Conservation (phyloP, 2,888 invertebrate species). For the Dyspetes luteomarginatus region DNA sequence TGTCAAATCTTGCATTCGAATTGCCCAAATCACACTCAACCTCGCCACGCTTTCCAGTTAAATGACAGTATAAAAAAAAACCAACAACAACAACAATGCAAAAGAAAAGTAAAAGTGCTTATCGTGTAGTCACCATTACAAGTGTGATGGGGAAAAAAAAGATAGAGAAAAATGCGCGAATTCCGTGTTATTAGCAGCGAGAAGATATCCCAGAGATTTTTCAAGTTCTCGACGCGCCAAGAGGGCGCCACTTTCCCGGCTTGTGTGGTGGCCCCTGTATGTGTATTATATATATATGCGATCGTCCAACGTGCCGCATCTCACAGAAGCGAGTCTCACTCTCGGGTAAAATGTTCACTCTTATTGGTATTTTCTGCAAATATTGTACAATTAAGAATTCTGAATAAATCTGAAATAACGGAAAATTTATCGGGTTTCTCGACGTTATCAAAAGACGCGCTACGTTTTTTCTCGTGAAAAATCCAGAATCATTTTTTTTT, state of each 20-base stretch:
- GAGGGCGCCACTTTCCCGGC: conserved; percentile 26
- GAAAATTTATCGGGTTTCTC: neutral
- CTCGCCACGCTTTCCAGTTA: neutral
- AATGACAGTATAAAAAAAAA: neutral
- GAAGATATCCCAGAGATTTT: conserved; percentile 20
- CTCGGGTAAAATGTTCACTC: conserved; percentile 67
- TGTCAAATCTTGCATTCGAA: conserved; percentile 8
- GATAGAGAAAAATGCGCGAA: conserved; percentile 22
- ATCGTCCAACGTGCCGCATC: conserved; percentile 76
- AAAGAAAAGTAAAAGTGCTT: neutral
- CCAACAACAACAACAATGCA: neutral
- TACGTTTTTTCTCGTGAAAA: conserved; percentile 5
- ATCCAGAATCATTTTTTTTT: neutral
- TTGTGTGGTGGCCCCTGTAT: conserved; percentile 12
- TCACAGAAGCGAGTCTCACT: conserved; percentile 67
- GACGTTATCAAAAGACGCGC: conserved; percentile 21
- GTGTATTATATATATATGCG: conserved; percentile 63
- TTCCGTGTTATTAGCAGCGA: conserved; percentile 1
- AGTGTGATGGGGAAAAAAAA: neutral
- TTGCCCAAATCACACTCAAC: neutral
- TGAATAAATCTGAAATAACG: neutral
- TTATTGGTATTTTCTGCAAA: conserved; percentile 35
- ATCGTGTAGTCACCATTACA: neutral
- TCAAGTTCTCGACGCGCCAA: conserved; percentile 36
- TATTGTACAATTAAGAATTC: neutral